phyloP scores from a whole-genome alignment of 2,888 invertebrate genomes.

The Ectemnius lituratus region DNA sequence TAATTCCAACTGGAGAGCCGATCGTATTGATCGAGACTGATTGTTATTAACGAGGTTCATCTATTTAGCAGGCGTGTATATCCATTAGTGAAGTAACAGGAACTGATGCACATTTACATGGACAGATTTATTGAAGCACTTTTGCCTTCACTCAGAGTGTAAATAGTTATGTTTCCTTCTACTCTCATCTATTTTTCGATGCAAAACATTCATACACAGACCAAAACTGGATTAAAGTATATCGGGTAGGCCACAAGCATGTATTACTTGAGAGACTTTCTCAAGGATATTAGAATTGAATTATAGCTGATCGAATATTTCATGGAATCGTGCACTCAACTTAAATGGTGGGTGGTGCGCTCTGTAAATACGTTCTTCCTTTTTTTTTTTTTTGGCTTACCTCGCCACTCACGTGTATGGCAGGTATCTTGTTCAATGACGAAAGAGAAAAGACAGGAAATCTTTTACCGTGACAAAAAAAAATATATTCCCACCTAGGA shows the following conservation, averaged over 20 bases:
- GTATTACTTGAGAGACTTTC: neutral
- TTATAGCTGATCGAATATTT: conserved; percentile 15
- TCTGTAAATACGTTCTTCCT: conserved; percentile 49
- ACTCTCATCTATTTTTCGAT: too few species aligned
- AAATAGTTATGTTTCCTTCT: neutral
- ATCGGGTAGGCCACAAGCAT: too few species aligned
- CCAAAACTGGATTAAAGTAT: too few species aligned
- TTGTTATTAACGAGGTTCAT: too few species aligned
- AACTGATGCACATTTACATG: too few species aligned
- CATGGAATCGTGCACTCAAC: conserved; percentile 37
- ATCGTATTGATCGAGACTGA: neutral
- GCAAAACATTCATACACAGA: too few species aligned
- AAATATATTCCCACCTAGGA: conserved; percentile 20
- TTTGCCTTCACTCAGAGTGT: neutral
- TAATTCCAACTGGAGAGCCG: conserved; percentile 12
- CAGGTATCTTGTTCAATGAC: conserved; percentile 37
- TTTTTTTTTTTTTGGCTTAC: too few species aligned
- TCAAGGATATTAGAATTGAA: neutral
- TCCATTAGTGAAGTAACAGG: too few species aligned
- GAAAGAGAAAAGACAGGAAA: conserved; percentile 11
- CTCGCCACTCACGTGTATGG: conserved; percentile 7
- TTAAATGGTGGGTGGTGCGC: conserved; percentile 32
- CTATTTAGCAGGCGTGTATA: too few species aligned
- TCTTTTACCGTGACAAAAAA: too few species aligned
- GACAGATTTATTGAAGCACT: too few species aligned